These are phyloP conservation scores for Seira sanloemensis DNA, from an alignment of 2,888 invertebrate genomes.

Conservation along the genomic window DNA sequence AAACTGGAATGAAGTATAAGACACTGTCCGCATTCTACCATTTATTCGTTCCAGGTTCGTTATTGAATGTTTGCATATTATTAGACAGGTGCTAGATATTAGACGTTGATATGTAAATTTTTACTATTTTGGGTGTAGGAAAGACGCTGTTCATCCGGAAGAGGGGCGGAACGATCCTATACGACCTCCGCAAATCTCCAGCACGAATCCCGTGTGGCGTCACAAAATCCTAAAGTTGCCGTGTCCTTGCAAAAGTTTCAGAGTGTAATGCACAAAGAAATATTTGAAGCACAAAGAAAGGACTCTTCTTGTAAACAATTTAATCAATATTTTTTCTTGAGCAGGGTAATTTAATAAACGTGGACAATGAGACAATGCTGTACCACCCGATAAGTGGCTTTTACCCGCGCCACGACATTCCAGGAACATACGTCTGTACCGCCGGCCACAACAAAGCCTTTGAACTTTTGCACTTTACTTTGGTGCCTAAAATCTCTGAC, in stretches of 20 bases:
- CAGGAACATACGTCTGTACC: constrained; percentile 69
- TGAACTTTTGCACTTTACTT: constrained; percentile 66
- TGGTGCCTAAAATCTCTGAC: constrained; percentile 50
- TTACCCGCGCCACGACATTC: constrained; percentile 65
- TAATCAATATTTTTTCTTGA: background rate
- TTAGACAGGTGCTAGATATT: background rate
- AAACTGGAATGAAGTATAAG: constrained; percentile 66
- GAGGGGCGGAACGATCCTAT: constrained; percentile 62
- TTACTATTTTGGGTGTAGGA: constrained; percentile 42
- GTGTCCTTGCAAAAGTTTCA: constrained; percentile 70
- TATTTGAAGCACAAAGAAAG: background rate
- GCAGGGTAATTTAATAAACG: constrained; percentile 67
- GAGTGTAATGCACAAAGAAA: constrained; percentile 57
- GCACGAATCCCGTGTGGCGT: constrained; percentile 71
- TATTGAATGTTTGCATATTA: background rate
- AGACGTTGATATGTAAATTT: background rate
- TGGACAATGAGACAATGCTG: constrained; percentile 66
- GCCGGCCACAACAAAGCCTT: constrained; percentile 66
- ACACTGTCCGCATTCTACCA: constrained; percentile 67
- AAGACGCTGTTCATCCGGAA: constrained; percentile 67
- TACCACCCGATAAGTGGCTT: constrained; percentile 70
- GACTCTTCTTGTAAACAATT: background rate
- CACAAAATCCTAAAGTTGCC: constrained; percentile 67
- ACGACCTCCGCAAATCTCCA: constrained; percentile 64
- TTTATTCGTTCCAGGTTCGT: constrained; percentile 65